Conservation (phyloP, 2,797 vertebrate genomes). For the Loriculus beryllinus region DNA sequence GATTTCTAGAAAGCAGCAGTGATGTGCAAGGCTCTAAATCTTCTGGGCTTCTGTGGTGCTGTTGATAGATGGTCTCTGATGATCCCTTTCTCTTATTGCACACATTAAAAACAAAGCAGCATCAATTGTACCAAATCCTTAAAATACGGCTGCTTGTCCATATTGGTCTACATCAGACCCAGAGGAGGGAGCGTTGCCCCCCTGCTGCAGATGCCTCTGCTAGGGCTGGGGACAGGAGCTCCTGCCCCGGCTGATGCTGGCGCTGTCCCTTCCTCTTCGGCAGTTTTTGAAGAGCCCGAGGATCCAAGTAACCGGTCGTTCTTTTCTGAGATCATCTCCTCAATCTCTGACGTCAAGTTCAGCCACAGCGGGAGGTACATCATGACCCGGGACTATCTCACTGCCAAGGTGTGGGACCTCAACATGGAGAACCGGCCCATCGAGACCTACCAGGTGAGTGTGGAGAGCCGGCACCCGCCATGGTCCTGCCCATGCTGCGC, state of each 20-base stretch:
- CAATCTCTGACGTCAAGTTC: constrained; percentile 95
- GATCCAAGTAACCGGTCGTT: constrained; percentile 94
- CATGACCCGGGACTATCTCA: constrained; percentile 97
- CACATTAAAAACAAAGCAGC: background rate
- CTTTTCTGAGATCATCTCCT: constrained; percentile 97
- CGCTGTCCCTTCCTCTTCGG: background rate
- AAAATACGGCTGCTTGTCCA: accelerated
- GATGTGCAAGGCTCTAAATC: background rate
- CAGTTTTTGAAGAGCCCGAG: constrained; percentile 95
- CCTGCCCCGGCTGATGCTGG: background rate
- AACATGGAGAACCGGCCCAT: constrained; percentile 96
- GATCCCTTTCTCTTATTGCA: background rate
- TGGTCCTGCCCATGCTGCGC: accelerated
- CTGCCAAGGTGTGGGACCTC: constrained; percentile 96
- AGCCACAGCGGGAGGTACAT: constrained; percentile 95
- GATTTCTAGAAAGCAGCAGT: background rate
- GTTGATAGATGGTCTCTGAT: background rate
- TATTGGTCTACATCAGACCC: background rate
- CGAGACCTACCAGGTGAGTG: constrained; percentile 88
- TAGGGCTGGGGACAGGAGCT: background rate
- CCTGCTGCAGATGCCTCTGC: background rate
- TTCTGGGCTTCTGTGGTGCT: background rate
- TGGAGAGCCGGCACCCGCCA: accelerated
- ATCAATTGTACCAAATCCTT: background rate
- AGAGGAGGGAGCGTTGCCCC: background rate